Base-by-base conservation (phyloP, 2,797 vertebrate genomes). In the Sphenopsis melanotis region DNA sequence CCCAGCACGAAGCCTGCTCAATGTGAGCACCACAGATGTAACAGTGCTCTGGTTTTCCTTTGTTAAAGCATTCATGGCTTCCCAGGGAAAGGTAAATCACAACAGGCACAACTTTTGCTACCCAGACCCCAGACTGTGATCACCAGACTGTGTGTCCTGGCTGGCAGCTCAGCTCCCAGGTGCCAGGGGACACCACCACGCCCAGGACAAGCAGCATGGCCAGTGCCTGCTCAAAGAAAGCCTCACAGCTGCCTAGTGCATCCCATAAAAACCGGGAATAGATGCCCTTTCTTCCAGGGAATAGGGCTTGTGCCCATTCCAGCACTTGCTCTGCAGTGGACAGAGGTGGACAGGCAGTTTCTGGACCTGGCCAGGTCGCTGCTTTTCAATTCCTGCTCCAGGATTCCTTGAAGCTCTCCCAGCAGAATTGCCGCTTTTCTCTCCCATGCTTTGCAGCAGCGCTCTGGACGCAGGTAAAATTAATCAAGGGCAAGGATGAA, bases 21-120 rank as follows among this genome's bases (percentile, higher is more conserved):
- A 0, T 12, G n/a, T 10, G 24, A 37, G 27, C 46, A 37, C 7
- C 24, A 27, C 0, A 2, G 49, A 21, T 0, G 0, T 4, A 46
- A 44, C 29, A 21, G n/a, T 1, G 12, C 29, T 41, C 32, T 0
- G 2, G 1, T 16, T 89, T 64, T 6, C 32, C 37, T 68, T 56
- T 27, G 23, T 18, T 53, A 50, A 59, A 59, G 6, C 36, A 9
- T 68, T 26, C 3, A 1, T 3, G 19, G 23, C 29, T 81, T 81
- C 37, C 14, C 46, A 49, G 23, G 32, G 50, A 47, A 49, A n/a
- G 60, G 18, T 3, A 29, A 52, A 60, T 30, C 3, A 0, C 34
- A 72, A 12, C 7, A 44, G 37, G 53, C 39, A 22, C 34, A 2
- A 1, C 15, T 61, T 71, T 16, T 36, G 12, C 37, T 52, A 22